Evolutionary conservation across 2,797 vertebrate genomes (phyloP).

Genomic region (Kryptolebias ocellatus): DNA sequence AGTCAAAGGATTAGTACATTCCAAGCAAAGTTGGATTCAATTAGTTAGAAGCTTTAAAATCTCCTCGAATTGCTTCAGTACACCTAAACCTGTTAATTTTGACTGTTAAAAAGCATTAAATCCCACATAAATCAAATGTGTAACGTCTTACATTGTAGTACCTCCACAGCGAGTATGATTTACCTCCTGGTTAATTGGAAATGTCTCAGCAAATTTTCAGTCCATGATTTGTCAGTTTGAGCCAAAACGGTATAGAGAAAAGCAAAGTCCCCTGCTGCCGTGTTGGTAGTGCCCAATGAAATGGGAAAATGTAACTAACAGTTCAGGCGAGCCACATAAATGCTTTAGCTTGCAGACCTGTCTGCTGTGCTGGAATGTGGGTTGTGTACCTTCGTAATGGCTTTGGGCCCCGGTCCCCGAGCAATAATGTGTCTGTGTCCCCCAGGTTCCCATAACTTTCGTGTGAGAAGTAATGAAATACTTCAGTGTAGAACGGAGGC

Average conservation of each 20-base stretch:
- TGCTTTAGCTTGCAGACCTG: background rate
- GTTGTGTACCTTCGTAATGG: background rate
- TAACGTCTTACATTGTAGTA: too few relatives aligned
- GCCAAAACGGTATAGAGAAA: background rate
- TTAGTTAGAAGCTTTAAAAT: too few relatives aligned
- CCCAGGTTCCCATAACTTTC: constrained; percentile 4
- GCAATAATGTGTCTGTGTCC: constrained; percentile 7
- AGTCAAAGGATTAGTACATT: too few relatives aligned
- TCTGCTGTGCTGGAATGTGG: constrained; percentile 11
- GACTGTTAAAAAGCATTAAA: too few relatives aligned
- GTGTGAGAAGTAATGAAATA: constrained; percentile 26
- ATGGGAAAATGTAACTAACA: background rate
- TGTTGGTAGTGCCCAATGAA: background rate
- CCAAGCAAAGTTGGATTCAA: too few relatives aligned
- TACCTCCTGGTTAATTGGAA: too few relatives aligned
- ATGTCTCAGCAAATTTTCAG: too few relatives aligned
- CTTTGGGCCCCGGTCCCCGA: background rate
- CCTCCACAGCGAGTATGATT: too few relatives aligned
- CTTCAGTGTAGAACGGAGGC: constrained; percentile 3
- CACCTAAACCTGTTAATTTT: too few relatives aligned
- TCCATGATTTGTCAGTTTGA: background rate
- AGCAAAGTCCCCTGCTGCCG: background rate
- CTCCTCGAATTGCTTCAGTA: too few relatives aligned
- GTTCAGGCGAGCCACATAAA: background rate
- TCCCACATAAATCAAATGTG: too few relatives aligned